Conservation (phyloP, 2,113 vertebrate genomes). For the Anas platyrhynchos region DNA sequence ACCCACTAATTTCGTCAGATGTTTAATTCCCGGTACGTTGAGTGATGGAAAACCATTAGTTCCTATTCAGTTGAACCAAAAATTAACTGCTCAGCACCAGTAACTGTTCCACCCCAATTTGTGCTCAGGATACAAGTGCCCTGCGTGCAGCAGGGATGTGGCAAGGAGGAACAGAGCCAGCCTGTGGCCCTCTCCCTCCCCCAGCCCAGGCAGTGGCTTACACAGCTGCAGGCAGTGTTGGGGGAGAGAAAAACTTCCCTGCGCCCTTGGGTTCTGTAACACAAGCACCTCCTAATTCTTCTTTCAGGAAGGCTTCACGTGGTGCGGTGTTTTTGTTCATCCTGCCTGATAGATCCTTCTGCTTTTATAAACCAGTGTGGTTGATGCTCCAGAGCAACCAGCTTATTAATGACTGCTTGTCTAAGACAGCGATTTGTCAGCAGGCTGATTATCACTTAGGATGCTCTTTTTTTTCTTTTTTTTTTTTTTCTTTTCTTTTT, state of each 20-base stretch:
- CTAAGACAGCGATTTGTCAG: neutral
- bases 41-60: neutral
- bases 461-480: neutral
- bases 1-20: neutral
- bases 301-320: neutral
- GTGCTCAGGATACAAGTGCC: neutral
- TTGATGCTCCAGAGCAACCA: neutral
- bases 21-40: neutral
- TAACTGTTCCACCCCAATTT: neutral
- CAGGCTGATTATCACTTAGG: neutral
- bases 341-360: neutral
- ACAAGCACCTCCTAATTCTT: neutral
- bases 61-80: neutral
- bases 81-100: neutral
- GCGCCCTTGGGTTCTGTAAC: neutral
- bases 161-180: neutral
- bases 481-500: neutral
- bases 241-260: neutral
- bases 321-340: neutral
- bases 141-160: neutral
- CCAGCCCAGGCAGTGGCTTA: accelerated
- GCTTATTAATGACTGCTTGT: neutral
- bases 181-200: accelerated
- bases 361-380: neutral
- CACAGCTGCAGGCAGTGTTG: neutral